These are phyloP conservation scores for Bos taurus DNA, from an alignment of 2,113 vertebrate genomes.

Conservation along the genomic window ARS-UCD2.0 NC_037338.1:89371001-89371500, in stretches of 20 bases:
- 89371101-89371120: rapidly evolving
- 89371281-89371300: background rate
- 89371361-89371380: background rate
- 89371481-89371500: background rate
- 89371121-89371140: background rate
- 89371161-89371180: background rate
- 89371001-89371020: background rate
- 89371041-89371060: background rate
- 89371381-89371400: background rate
- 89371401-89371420: background rate
- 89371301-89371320: rapidly evolving
- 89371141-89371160: rapidly evolving
- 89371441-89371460: background rate
- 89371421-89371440: background rate
- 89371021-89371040: rapidly evolving
- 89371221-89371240: rapidly evolving
- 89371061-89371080: background rate
- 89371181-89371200: background rate
- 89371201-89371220: background rate
- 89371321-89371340: background rate
- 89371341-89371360: background rate
- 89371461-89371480: background rate
- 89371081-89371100: background rate
- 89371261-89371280: too few relatives aligned
- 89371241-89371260: background rate